Percentiles rank a stretch among this genome's conserved stretches.
Conservation (phyloP, 1,140 invertebrate species). For the Sogatella furcifera region DNA sequence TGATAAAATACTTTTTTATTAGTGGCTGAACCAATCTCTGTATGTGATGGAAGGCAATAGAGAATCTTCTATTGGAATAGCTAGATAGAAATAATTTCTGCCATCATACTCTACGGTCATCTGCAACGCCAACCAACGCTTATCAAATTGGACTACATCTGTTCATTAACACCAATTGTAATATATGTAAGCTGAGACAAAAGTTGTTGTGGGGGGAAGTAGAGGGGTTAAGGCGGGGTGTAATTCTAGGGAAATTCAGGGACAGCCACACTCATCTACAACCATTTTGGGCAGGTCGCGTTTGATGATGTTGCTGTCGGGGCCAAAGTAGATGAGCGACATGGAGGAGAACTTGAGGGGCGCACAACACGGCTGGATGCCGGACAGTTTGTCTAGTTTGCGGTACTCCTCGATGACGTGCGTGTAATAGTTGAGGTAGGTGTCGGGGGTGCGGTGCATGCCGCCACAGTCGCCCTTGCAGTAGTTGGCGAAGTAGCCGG, state of each 20-base stretch:
- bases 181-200: no score
- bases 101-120: no score
- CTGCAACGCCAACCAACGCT: no score
- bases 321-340: slow-evolving; percentile 88
- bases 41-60: no score
- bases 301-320: slow-evolving; percentile 83
- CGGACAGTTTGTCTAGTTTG: slow-evolving; percentile 57
- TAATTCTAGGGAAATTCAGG: slow-evolving; percentile 41
- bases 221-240: no score
- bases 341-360: slow-evolving; percentile 85
- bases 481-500: slow-evolving; percentile 84
- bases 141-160: no score
- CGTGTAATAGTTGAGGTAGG: slow-evolving; percentile 75
- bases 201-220: no score
- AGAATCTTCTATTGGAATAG: no score
- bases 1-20: no score
- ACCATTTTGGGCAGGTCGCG: slow-evolving; percentile 92
- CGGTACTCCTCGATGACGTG: slow-evolving; percentile 83
- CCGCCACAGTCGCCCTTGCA: slow-evolving; percentile 78
- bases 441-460: slow-evolving; percentile 62
- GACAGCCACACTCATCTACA: slow-evolving; percentile 91
- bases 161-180: no score
- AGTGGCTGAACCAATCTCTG: no score
- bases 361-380: slow-evolving; percentile 85
- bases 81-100: no score